Evolutionary conservation across 2,797 vertebrate genomes (phyloP).

Genomic region (Peromyscus nudipes): DNA sequence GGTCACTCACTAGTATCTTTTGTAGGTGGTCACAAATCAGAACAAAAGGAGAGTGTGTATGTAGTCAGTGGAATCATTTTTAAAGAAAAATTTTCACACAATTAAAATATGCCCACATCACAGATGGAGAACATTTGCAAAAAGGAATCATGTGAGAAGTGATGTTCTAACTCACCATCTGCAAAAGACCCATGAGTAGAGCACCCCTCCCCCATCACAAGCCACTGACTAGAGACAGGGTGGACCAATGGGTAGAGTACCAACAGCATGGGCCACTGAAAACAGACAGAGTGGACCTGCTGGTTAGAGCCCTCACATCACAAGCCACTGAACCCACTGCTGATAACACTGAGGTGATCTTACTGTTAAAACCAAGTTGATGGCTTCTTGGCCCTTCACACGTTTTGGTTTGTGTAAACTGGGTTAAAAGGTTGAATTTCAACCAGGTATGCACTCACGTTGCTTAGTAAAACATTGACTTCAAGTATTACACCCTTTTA

Average conservation of each 20-base stretch:
- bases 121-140: background rate
- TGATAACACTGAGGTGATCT: accelerated
- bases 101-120: background rate
- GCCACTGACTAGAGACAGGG: background rate
- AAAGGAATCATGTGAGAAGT: background rate
- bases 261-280: no score
- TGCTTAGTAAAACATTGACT: background rate
- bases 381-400: background rate
- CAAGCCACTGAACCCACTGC: background rate
- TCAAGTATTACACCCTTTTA: background rate
- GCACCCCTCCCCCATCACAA: background rate
- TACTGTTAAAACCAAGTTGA: background rate
- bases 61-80: constrained; percentile 21
- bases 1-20: background rate
- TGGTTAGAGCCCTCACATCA: background rate
- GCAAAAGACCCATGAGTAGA: background rate
- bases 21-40: background rate
- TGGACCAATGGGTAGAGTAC: no score
- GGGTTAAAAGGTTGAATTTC: background rate
- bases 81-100: background rate
- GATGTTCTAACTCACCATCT: background rate
- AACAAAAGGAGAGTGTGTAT: background rate
- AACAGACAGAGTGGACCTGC: no score
- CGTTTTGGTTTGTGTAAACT: background rate
- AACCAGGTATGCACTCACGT: background rate